Base-by-base conservation (phyloP, 2,888 invertebrate species). In the Ptilodon capucinus region DNA sequence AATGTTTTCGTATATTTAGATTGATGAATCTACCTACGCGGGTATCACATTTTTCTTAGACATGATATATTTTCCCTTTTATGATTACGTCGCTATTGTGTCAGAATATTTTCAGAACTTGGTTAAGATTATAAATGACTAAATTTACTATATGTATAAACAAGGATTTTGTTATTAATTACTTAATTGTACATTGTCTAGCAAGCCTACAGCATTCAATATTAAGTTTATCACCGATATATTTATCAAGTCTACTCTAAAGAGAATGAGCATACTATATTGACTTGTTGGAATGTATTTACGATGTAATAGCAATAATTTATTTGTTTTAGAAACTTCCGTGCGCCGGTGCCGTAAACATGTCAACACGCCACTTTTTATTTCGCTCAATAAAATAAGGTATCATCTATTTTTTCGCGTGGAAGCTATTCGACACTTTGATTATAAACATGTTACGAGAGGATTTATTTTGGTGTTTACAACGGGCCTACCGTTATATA, bases 351-450 rank as follows among this genome's bases (percentile, higher is more conserved):
- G 64, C 49, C 63, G 63, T 79, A 72, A 76, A 79, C 63, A 64
- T 71, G 71, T 77, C 74, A 58, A 63, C 74, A 69, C 65, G 53
- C 59, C 60, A 69, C 60, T 48, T 68, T 68, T 71, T 64, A 63
- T 63, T 55, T 53, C 35, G 35, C 50, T 49, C 48, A 64, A 71
- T 71, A 69, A 69, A 71, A 54, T 58, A 64, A 51, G 32, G 46
- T 61, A 60, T 64, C 60, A 58, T 63, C 58, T 59, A 57, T 67
- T 62, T 66, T 66, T 55, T 46, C 39, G 50, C 40, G 46, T 60
- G 59, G 57, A 60, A 63, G 54, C 44, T 44, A 53, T 40, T 47
- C 46, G 68, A 62, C 62, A 65, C 60, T 58, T 54, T 57, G 51
- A 67, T 70, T 70, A 64, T 58, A 58, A 62, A 64, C 56, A 65